Percentiles rank a stretch among this genome's conserved stretches.
phyloP scores from a whole-genome alignment of 2,888 invertebrate species.

The Lasioglossum leucozonium region DNA sequence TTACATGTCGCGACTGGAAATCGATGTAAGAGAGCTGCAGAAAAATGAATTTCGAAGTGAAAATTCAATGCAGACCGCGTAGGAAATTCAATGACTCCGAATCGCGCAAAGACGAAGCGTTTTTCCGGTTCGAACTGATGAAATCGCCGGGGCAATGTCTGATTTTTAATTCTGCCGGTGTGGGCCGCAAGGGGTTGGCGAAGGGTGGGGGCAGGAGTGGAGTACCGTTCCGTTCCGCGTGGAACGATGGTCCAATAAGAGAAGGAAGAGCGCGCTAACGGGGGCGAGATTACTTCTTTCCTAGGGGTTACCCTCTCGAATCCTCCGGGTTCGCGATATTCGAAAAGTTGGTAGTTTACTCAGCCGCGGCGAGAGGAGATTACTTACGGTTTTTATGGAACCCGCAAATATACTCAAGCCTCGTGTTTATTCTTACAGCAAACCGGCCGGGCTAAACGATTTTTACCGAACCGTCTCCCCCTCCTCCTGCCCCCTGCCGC shows the following conservation, averaged over 20 bases:
- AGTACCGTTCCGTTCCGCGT: conserved; percentile 43
- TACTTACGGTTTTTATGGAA: conserved; percentile 68
- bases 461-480: conserved; percentile 59
- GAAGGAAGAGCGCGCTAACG: conserved; percentile 53
- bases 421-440: conserved; percentile 64
- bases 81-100: background rate
- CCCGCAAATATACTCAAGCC: conserved; percentile 64
- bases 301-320: conserved; percentile 39
- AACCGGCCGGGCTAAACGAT: conserved; percentile 61
- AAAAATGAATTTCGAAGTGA: too few species aligned
- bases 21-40: too few species aligned
- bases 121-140: conserved; percentile 1
- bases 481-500: too few species aligned
- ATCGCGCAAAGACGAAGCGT: background rate
- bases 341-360: conserved; percentile 71
- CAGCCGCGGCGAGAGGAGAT: conserved; percentile 60
- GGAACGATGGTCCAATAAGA: conserved; percentile 66
- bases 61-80: too few species aligned
- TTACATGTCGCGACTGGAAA: too few species aligned
- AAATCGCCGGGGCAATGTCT: conserved; percentile 21
- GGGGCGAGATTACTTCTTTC: conserved; percentile 66
- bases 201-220: background rate
- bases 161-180: conserved; percentile 58
- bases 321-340: conserved; percentile 63
- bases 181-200: background rate